Evolutionary conservation across 2,888 invertebrate genomes (phyloP), one percentile per base, ranked within the genome.

Genomic region (Siphlonurus alternatus): DNA sequence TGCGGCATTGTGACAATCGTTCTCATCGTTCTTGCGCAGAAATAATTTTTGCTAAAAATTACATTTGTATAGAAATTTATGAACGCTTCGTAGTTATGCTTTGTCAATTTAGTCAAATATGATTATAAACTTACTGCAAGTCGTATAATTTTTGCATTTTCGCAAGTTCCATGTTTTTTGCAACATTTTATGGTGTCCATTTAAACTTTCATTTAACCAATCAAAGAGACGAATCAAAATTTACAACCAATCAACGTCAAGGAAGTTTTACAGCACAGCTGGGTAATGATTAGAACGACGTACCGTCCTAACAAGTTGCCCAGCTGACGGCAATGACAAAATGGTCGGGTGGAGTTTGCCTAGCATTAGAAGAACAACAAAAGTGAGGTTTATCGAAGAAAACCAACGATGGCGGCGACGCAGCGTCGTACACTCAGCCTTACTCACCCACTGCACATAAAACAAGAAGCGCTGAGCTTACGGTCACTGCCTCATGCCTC

Each of bases 321-420:
- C 65, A 65, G 65, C 65, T 62, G 65, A 62, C 62, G 62, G 61
- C 59, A 59, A 65, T 65, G 65, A 65, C 65, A 65, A 65, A 65
- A 65, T 65, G 65, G 65, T 65, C 62, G 65, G 65, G 65, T 62
- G 62, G 62, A 56, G 59, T 65, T 53, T 61, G 53, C 59, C 56
- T 20, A 56, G 56, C 7, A n/a, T 5, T 18, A 56, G n/a, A 22
- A 10, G 7, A 56, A 10, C 22, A 20, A 56, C 22, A 20, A 20
- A 20, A n/a, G 56, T 22, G n/a, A n/a, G 22, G 56, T 56, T 56
- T 20, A 7, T 7, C 5, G 56, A 22, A 20, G 19, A 56, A 56
- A 10, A 56, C 56, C 5, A 56, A 20, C 19, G n/a, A 56, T 56
- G 56, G 56, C 56, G 5, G 56, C 56, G n/a, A 56, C 56, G 56